A percentile compares a stretch with the other conserved stretches of the same genome.
phyloP scores from a whole-genome alignment of 2,888 invertebrate species.

The Synanthedon tipuliformis region DNA sequence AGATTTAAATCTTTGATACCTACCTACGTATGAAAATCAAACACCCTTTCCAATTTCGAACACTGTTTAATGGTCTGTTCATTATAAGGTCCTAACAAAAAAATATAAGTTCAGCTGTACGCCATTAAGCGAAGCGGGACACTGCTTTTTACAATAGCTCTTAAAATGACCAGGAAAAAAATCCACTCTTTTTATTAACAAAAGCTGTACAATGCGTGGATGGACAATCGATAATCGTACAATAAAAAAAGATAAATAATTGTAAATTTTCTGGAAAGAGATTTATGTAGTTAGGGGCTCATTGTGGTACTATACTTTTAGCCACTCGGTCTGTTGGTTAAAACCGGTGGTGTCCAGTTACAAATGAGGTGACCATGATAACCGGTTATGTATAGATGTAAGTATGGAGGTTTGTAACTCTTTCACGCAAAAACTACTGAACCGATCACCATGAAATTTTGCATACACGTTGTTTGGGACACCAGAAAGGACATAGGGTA shows the following conservation, averaged over 20 bases:
- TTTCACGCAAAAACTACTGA: no score
- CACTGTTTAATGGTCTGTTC: no score
- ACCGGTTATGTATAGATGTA: no score
- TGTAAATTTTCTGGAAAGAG: slow-evolving; percentile 56
- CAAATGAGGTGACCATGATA: slow-evolving; percentile 29
- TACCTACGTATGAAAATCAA: no score
- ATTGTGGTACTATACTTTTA: slow-evolving; percentile 46
- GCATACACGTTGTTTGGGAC: no score
- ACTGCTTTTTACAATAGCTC: slow-evolving; percentile 60
- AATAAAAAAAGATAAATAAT: slow-evolving; percentile 54
- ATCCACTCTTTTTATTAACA: slow-evolving; percentile 50
- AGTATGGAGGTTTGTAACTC: no score
- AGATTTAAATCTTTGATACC: no score
- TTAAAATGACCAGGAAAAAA: slow-evolving; percentile 65
- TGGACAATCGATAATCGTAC: slow-evolving; percentile 59
- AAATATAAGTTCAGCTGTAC: slow-evolving; percentile 41
- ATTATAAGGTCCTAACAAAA: slow-evolving; percentile 1
- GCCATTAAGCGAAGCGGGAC: slow-evolving; percentile 51
- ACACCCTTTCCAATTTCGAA: no score
- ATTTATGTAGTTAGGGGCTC: slow-evolving; percentile 62
- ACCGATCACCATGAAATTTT: no score
- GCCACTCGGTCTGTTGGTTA: slow-evolving; percentile 12
- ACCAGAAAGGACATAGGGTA: no score
- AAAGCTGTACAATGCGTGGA: slow-evolving; percentile 56
- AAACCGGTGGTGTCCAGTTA: slow-evolving; percentile 48